These are phyloP conservation scores for Notiomystis cincta DNA, from an alignment of 2,113 vertebrate genomes.

Conservation along the genomic window DNA sequence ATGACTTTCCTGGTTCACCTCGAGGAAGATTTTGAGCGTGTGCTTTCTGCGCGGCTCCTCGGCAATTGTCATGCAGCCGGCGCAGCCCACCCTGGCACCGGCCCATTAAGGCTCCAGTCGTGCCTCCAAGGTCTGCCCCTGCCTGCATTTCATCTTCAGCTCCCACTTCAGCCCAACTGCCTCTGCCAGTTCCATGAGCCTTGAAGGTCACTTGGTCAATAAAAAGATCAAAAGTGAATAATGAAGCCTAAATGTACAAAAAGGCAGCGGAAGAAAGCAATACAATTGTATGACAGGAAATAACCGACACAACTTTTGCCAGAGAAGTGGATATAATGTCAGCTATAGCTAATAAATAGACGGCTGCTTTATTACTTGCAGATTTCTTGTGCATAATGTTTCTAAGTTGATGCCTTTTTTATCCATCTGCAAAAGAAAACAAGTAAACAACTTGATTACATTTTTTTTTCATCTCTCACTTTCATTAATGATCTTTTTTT, in stretches of 20 bases:
- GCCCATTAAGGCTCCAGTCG: not conserved
- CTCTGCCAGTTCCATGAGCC: not conserved
- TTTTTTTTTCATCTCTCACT: not conserved
- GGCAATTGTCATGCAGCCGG: not conserved
- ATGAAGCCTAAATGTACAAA: not conserved
- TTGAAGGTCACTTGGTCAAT: slow-evolving; percentile 19
- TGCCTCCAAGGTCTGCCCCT: not conserved
- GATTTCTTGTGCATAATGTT: not conserved
- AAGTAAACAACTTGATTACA: not conserved
- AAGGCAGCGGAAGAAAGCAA: not conserved
- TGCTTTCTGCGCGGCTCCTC: accelerated
- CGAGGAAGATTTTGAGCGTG: not conserved
- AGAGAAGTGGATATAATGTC: not conserved
- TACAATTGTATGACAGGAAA: not conserved
- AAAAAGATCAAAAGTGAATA: not conserved
- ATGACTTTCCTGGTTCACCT: not conserved
- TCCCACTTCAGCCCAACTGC: not conserved
- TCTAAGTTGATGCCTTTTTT: not conserved
- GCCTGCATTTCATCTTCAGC: not conserved
- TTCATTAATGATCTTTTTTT: not conserved
- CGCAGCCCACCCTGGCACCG: accelerated
- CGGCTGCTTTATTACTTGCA: not conserved
- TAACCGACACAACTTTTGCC: not conserved
- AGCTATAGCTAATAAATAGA: not conserved
- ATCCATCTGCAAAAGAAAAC: not conserved